phyloP scores from a whole-genome alignment of 1,140 invertebrate genomes.

The Macrostomum lignano region DNA sequence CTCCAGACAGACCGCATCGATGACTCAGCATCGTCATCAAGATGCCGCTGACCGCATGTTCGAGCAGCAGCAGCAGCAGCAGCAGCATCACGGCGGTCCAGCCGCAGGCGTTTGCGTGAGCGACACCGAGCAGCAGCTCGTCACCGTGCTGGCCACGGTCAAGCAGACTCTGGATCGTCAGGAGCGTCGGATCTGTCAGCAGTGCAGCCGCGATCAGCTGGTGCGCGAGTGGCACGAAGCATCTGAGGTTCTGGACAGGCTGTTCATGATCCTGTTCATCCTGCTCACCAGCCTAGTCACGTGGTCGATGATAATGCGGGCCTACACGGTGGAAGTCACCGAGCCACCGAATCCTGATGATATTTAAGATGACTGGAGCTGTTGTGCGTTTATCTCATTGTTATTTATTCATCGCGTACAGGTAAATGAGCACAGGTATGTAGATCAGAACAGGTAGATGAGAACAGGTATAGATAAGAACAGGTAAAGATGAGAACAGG shows the following conservation, averaged over 20 bases:
- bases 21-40: slow-evolving; percentile 7
- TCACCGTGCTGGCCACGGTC: slow-evolving; percentile 36
- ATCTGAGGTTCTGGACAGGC: slow-evolving; percentile 38
- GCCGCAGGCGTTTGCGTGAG: slow-evolving; percentile 14
- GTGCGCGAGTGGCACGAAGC: slow-evolving; percentile 48
- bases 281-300: slow-evolving; percentile 30
- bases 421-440: too few species aligned
- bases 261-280: slow-evolving; percentile 39
- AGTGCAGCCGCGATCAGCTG: slow-evolving; percentile 37
- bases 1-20: slow-evolving; percentile 7
- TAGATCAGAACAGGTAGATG: too few species aligned
- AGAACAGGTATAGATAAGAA: too few species aligned
- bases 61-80: slow-evolving; percentile 4
- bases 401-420: too few species aligned
- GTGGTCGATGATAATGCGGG: slow-evolving; percentile 16
- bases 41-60: too few species aligned
- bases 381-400: too few species aligned
- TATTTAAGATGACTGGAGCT: too few species aligned
- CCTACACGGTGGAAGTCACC: too few species aligned
- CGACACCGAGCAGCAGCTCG: slow-evolving; percentile 34
- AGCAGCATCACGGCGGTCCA: too few species aligned
- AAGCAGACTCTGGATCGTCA: slow-evolving; percentile 41
- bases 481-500: too few species aligned
- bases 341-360: too few species aligned
- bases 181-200: slow-evolving; percentile 37